Percentiles rank a stretch among this genome's conserved stretches.
These are phyloP conservation scores for Sceloporus undulatus DNA, from an alignment of 2,113 vertebrate genomes.

Conservation along the genomic window DNA sequence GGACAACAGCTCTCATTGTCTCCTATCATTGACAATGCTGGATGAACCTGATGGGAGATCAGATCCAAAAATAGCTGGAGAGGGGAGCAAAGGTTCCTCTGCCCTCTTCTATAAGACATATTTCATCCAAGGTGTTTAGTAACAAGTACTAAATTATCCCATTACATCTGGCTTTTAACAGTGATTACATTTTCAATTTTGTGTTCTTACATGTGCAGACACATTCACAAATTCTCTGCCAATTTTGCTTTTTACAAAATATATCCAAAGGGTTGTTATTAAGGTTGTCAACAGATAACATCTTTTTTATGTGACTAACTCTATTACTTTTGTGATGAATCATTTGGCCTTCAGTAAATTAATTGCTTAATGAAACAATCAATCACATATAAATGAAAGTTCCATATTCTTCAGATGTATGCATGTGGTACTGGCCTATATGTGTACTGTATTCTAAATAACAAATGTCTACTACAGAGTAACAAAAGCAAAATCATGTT, in stretches of 20 bases:
- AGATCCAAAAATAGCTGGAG: too few relatives aligned
- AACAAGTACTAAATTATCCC: neutral
- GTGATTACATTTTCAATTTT: neutral
- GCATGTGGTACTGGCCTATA: neutral
- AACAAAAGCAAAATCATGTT: conserved; percentile 17
- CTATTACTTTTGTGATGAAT: neutral
- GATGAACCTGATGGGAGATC: too few relatives aligned
- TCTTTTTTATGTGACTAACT: neutral
- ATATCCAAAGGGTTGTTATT: neutral
- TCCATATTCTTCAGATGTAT: neutral
- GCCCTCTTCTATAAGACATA: neutral
- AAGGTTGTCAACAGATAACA: neutral
- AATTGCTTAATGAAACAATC: neutral
- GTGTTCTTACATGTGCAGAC: neutral
- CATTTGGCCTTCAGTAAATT: neutral
- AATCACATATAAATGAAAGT: neutral
- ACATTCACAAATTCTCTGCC: neutral
- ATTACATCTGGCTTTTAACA: neutral
- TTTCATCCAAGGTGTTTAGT: neutral
- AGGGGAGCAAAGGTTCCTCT: too few relatives aligned
- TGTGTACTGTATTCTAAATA: neutral
- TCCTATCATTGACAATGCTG: too few relatives aligned
- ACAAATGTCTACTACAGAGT: neutral
- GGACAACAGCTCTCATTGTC: too few relatives aligned
- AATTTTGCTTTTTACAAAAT: neutral